Evolutionary conservation across 2,888 invertebrate species (phyloP), one percentile per base, ranked within the genome.

Genomic region (Plutella xylostella): DNA sequence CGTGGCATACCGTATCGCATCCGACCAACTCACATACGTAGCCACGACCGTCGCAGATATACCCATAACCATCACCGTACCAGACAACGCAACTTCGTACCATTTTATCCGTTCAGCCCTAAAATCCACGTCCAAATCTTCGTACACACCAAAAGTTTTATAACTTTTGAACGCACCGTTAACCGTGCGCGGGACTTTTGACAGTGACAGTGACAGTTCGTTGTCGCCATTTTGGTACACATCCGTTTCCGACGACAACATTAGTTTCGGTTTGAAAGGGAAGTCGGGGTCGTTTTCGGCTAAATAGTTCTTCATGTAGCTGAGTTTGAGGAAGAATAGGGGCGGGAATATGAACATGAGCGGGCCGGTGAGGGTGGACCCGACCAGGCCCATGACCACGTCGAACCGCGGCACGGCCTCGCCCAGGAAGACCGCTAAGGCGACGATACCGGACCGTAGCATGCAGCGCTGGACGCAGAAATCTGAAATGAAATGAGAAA

Each of bases 361-460:
- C 0, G 95, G 92, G 0, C 94, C 93, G 0, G 91, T 92, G 4
- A 96, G 83, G 0, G 93, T 91, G 4, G 94, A 94, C 0, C 96
- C 96, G 9, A 96, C 89, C 1, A 96, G 76, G 2, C 93, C 90
- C 90, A 96, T 92, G 11, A 96, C 91, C 17, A 94, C 80, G 58
- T 95, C 94, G 63, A 96, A 95, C 51, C 91, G 86, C 1, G 96
- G 95, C 0, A 96, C 89, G 0, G 91, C 87, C 70, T 94, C 93
- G 0, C 92, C 94, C 2, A 95, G 77, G 22, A 93, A 86, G 5
- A 96, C 88, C 0, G 91, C 91, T 2, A 91, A 52, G 0, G 88
- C 82, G 11, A 93, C 86, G 12, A 95, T 75, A 0, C 86, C 67
- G 1, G 93, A 91, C 40, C 96, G 85, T 20, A 93, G 63, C 0